Percentiles rank a stretch among this genome's conserved stretches.
Conservation (phyloP, 2,113 vertebrate genomes). For the Melanotaenia duboulayi region DNA sequence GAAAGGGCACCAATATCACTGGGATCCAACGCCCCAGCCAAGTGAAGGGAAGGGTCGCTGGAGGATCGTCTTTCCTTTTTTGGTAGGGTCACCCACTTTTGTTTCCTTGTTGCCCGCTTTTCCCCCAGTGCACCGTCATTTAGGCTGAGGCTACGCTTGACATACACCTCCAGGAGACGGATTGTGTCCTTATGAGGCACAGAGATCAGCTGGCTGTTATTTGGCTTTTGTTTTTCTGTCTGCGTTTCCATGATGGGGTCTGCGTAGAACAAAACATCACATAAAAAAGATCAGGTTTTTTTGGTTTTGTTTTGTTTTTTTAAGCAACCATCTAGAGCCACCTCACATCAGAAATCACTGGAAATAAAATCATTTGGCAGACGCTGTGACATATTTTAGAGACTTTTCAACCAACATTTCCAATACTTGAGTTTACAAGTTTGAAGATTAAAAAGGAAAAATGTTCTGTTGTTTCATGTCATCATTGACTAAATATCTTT, state of each 20-base stretch:
- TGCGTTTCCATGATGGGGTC: slow-evolving; percentile 54
- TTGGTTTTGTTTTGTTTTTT: no score
- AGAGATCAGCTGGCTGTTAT: slow-evolving; percentile 68
- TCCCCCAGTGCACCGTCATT: slow-evolving; percentile 23
- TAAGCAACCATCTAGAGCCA: no score
- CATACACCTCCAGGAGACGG: slow-evolving; percentile 84
- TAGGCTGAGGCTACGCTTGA: slow-evolving; percentile 83
- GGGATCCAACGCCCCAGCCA: background rate
- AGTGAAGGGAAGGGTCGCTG: slow-evolving; percentile 73
- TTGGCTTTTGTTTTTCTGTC: slow-evolving; percentile 13
- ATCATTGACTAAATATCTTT: background rate
- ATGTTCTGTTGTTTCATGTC: background rate
- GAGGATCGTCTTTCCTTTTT: slow-evolving; percentile 59
- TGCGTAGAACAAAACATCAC: slow-evolving; percentile 1
- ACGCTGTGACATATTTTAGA: background rate
- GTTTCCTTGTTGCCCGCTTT: background rate
- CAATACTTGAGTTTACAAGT: background rate
- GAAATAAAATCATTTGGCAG: no score
- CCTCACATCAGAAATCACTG: background rate
- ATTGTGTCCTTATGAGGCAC: slow-evolving; percentile 77
- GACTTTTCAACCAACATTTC: background rate
- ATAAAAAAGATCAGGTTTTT: background rate
- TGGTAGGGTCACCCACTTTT: slow-evolving; percentile 63
- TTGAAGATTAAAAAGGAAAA: background rate
- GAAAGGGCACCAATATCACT: background rate